Base-by-base conservation (phyloP, 2,113 vertebrate genomes). In the Cyanoliseus patagonus region DNA sequence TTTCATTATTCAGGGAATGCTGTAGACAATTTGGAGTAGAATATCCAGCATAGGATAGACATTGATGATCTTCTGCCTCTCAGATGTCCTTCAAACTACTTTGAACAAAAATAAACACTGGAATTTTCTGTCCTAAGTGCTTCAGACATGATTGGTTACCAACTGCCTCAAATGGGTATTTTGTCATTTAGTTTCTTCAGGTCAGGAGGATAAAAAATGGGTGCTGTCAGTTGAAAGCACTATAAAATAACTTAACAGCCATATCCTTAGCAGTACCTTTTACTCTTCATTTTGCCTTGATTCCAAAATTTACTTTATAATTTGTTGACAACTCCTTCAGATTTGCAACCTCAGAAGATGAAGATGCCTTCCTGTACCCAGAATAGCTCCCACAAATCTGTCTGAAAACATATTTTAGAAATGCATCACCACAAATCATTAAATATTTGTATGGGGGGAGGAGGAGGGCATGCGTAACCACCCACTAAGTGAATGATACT, bases 191-290 rank as follows among this genome's bases (percentile, higher is more conserved):
- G 59, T 61, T 93, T 77, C 72, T 92, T 88, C 61, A 61, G 41
- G 55, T 83, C 47, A 96, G 73, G 14, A 70, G 46, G 64, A 90
- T 96, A 90, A 95, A 94, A 95, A 91, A 96, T 75, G 68, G 17
- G 51, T 69, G 15, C 51, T 86, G 76, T 88, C 92, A 84, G 33
- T 39, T 63, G 79, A 86, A 81, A 95, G 76, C 73, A 75, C 83
- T 94, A 68, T 75, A 86, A 81, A 95, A 90, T 84, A 88, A 75
- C 80, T 81, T 78, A 88, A 76, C 73, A 96, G 80, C 68, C 85
- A 88, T 96, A 96, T 92, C 55, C 79, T 90, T 72, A 68, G 90
- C 79, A 83, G 33, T 39, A 27, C 37, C 39, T 92, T 88, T 83
- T 94, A 77, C 42, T 96, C 61, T 81, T 72, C 64, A 49, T 94